phyloP scores from a whole-genome alignment of 30 jellyfish, hydroid and myxozoan genomes.

The Chrysaora quinquecirrha region DNA sequence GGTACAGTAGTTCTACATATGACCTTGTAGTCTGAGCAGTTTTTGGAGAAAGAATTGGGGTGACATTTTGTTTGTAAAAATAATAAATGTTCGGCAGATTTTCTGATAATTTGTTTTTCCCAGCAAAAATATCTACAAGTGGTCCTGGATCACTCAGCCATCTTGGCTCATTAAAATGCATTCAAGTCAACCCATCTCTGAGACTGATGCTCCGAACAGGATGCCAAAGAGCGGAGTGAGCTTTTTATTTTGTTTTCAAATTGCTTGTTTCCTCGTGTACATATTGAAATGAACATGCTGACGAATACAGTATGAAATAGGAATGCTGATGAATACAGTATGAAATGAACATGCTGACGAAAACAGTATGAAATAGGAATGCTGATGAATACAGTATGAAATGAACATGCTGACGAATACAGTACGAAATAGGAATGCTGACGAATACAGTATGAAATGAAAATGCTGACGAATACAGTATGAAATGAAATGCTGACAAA shows the following conservation, averaged over 20 bases:
- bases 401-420: too few relatives aligned
- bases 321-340: too few relatives aligned
- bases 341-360: too few relatives aligned
- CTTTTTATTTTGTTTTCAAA: background rate
- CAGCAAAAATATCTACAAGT: conserved; percentile 61
- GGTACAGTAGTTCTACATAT: too few relatives aligned
- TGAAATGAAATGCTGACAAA: background rate
- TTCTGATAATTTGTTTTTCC: too few relatives aligned
- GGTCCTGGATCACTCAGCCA: conserved; percentile 96
- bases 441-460: background rate
- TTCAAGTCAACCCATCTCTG: conserved; percentile 72
- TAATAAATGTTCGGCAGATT: too few relatives aligned
- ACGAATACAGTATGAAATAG: background rate
- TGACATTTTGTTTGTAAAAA: too few relatives aligned
- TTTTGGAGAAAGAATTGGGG: too few relatives aligned
- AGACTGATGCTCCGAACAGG: conserved; percentile 74
- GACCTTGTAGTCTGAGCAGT: background rate
- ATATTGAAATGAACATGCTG: too few relatives aligned
- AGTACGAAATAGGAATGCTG: background rate
- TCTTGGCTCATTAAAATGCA: conserved; percentile 93
- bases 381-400: background rate
- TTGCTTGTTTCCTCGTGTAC: background rate
- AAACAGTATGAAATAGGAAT: too few relatives aligned
- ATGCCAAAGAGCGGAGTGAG: conserved; percentile 77
- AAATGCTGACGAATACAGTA: too few relatives aligned